Evolutionary conservation across 2,113 vertebrate species (phyloP), one percentile per base, ranked within the genome.

Genomic region (Hiodon tergisus): DNA sequence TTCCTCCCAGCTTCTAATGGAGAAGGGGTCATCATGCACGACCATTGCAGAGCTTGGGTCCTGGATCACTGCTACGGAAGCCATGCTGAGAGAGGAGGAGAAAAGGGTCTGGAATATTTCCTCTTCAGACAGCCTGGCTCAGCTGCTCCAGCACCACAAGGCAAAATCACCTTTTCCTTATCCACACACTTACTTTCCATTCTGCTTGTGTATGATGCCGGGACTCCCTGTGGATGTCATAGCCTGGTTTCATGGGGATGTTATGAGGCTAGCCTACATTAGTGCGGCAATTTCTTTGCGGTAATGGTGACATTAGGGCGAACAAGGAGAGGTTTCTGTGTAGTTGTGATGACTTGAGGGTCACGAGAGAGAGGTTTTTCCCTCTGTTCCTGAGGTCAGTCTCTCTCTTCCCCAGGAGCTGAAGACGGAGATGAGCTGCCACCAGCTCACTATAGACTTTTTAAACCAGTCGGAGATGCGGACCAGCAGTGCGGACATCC

Each of bases 401-500:
- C 54, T 55, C 16, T 46, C 0, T 73, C 0, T 53, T 58, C 78
- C 81, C 3, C 79, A 98, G 96, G 92, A 86, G 61, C 87, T 87
- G 68, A 85, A 87, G 84, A 86, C 87, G 76, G 92, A 94, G 83
- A 90, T 94, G 87, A 83, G 85, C 60, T 89, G 90, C 13, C 92
- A 90, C 69, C 94, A 94, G 81, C 90, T 90, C 86, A 87, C 89
- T 0, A 86, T 96, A 51, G 95, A 97, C 82, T 90, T 88, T 60
- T 87, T 95, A 10, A 95, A 91, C 88, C 94, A 94, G 85, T 92
- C 91, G 0, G 75, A 92, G 17, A 80, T 93, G 66, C 92, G 94
- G 79, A 79, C 87, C 7, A 91, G 89, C 79, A 89, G 89, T 52
- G 81, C 86, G 6, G 89, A 92, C 0, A 88, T 86, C 11, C 92